Evolutionary conservation across 2,797 vertebrate genomes (phyloP), one percentile per base, ranked within the genome.

Genomic region (Scolopax bukidnonensis): DNA sequence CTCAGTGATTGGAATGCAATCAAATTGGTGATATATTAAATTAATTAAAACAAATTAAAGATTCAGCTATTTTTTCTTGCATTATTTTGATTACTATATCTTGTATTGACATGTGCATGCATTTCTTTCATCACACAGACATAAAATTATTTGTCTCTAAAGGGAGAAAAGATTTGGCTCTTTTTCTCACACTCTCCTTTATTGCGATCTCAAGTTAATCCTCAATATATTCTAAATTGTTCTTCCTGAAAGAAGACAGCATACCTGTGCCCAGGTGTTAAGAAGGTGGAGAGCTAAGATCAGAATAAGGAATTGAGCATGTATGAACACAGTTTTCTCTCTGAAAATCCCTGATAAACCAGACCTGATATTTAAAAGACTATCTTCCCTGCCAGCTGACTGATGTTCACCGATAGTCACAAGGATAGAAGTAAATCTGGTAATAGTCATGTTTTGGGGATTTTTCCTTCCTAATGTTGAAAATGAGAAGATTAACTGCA

Each of bases 391-490:
- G 47, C 16, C 80, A 87, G 47, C 57, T 88, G 83, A 91, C 41
- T 78, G 45, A 81, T 79, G 59, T 43, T 91, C 56, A 73, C 67
- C 6, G 40, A 91, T 56, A 79, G 70, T 50, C 76, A 91, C 47
- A 82, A 68, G 69, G 59, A 84, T 25, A 88, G 69, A 93, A 78
- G 63, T 28, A 93, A 81, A 95, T 90, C 88, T 91, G 59, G 41
- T 74, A 95, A 86, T 38, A 96, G 86, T 82, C 81, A 69, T 82
- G 59, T 89, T 90, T 90, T 3, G 4, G 70, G 67, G 74, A 90
- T 87, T 95, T 88, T 92, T 81, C 38, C 41, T 89, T 89, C 77
- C 54, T 57, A 32, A 84, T 87, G 74, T 32, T 93, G 92, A 87
- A 87, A 93, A 90, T 0, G 1, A 90, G 80, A 90, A 84, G 86